Evolutionary conservation across 53 echinoderm and acorn worm genomes (phyloP).

Genomic region (Henricia sp.): DNA sequence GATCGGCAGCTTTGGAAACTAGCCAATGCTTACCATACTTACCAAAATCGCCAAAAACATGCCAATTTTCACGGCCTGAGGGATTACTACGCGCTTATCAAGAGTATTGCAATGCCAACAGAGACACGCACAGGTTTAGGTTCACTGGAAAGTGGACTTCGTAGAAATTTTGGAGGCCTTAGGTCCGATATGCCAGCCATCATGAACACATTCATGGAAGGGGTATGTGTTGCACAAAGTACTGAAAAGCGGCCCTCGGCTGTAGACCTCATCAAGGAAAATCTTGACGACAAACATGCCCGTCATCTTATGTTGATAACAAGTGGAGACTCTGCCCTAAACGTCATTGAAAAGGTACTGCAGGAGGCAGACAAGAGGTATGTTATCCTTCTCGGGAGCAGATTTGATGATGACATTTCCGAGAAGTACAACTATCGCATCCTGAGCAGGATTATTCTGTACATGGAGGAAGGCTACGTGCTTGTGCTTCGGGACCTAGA

Average conservation of each 20-base stretch:
- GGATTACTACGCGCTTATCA: conserved; percentile 64
- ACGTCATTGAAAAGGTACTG: conserved; percentile 44
- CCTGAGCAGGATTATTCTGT: conserved; percentile 57
- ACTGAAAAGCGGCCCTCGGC: conserved; percentile 13
- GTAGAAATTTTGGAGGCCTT: conserved; percentile 59
- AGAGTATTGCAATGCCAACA: conserved; percentile 42
- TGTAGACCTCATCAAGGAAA: conserved; percentile 51
- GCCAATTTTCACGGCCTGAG: conserved; percentile 60
- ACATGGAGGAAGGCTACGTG: conserved; percentile 55
- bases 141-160: conserved; percentile 42
- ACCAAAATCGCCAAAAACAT: conserved; percentile 37
- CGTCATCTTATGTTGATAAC: conserved; percentile 63
- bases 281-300: conserved; percentile 45
- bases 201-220: conserved; percentile 53
- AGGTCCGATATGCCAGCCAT: conserved; percentile 27
- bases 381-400: conserved; percentile 52
- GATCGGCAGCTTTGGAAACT: conserved; percentile 42
- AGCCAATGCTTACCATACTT: conserved; percentile 39
- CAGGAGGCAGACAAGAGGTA: neutral
- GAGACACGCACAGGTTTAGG: neutral
- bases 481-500: conserved; percentile 57
- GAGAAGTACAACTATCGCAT: conserved; percentile 62
- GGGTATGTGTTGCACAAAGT: conserved; percentile 19
- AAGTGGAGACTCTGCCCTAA: conserved; percentile 57
- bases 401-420: conserved; percentile 58